These are phyloP conservation scores for Pelmatolapia mariae DNA, from an alignment of 2,113 vertebrate genomes.

Conservation along the genomic window DNA sequence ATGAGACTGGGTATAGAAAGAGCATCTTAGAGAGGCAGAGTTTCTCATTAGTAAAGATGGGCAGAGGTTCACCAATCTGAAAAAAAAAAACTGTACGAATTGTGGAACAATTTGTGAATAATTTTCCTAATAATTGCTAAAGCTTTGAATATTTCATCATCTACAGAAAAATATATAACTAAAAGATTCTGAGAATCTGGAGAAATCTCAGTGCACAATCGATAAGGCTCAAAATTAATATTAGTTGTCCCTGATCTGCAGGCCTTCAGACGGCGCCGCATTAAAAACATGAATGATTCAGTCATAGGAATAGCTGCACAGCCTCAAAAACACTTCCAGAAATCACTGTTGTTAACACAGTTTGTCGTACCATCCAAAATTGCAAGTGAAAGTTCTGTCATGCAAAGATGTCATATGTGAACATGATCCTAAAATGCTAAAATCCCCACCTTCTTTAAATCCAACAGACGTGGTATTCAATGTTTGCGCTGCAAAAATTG, in stretches of 20 bases:
- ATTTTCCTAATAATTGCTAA: neutral
- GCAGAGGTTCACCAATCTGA: neutral
- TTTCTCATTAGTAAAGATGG: neutral
- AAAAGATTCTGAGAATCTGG: neutral
- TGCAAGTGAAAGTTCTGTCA: neutral
- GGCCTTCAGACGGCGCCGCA: neutral
- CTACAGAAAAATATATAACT: neutral
- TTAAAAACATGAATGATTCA: neutral
- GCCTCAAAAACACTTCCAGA: neutral
- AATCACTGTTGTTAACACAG: neutral
- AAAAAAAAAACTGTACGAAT: neutral
- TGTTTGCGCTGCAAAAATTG: neutral
- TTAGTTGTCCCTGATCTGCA: neutral
- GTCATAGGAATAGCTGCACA: neutral
- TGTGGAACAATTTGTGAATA: neutral
- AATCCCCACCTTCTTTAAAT: neutral
- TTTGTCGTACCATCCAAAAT: accelerated
- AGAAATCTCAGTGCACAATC: neutral
- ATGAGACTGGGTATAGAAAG: neutral
- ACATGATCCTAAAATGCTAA: neutral
- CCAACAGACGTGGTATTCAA: neutral
- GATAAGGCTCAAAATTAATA: neutral
- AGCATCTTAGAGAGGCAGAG: neutral
- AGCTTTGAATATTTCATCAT: neutral
- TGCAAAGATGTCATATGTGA: neutral